Base-by-base conservation (phyloP, 1,140 invertebrate species). In the Trachymyrmex septentrionalis region DNA sequence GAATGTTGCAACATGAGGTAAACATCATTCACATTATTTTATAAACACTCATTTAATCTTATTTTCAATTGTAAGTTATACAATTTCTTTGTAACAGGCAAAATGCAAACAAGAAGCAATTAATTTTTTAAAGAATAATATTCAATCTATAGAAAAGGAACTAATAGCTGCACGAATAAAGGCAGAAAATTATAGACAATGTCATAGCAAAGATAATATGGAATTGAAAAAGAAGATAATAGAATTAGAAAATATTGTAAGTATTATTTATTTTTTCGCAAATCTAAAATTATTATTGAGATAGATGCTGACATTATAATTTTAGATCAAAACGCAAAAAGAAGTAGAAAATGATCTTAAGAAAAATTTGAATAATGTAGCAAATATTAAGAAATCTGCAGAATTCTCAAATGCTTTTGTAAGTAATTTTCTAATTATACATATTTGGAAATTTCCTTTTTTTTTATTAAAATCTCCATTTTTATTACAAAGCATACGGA, bases 171-270 rank as follows among this genome's bases (percentile, higher is more conserved):
- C 77, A 38, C 89, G 73, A 85, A 59, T 30, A 19, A 93, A 93
- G 73, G 63, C 90, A 75, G 92, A 94, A 63, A 88, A 86, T 66
- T 86, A 89, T 57, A 91, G 78, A 66, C 87, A 87, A 75, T 78
- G 84, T 48, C 86, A 88, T 63, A 92, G 87, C 0, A 75, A 73
- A 27, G 90, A 93, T 66, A 91, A 71, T 19, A 87, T 91, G 27
- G 91, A 93, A 84, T 81, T 91, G 3, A 92, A 90, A 38, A 93
- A 88, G 88, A 92, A 91, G 76, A 91, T 93, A 75, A 90, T 92
- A 66, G 89, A 93, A 64, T 75, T 93, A 44, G 91, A 94, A 90
- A 93, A 92, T 91, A 88, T 38, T 19, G 94, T 94, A 91, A 93
- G 84, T 78, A 86, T 87, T 66, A 66, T 38, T n/a, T 66, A 38